These are phyloP conservation scores for Pegea sp. DNA, from an alignment of 23 tunicate species.

Conservation along the genomic window DNA sequence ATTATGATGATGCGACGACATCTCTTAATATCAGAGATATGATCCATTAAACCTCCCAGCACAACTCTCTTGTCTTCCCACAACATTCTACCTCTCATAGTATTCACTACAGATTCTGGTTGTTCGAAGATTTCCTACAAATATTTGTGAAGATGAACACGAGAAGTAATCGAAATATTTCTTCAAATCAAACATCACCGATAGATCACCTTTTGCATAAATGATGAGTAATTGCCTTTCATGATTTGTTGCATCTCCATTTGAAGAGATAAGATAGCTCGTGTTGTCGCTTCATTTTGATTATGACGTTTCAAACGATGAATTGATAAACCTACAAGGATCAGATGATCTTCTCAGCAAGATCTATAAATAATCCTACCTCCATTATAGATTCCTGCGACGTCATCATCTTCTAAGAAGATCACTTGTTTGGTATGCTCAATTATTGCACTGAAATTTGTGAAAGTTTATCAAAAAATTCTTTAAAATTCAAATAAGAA, in stretches of 20 bases:
- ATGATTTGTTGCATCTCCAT: slow-evolving; percentile 95
- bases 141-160: neutral
- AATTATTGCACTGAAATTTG: slow-evolving; percentile 90
- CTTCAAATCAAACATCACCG: neutral
- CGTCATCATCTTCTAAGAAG: slow-evolving; percentile 96
- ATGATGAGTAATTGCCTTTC: slow-evolving; percentile 81
- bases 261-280: slow-evolving; percentile 41
- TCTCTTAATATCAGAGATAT: slow-evolving; percentile 73
- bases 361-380: slow-evolving; percentile 12
- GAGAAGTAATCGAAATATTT: neutral
- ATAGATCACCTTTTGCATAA: slow-evolving; percentile 87
- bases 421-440: slow-evolving; percentile 96
- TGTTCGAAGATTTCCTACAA: slow-evolving; percentile 94
- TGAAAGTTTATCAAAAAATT: too few relatives aligned
- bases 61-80: slow-evolving; percentile 75
- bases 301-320: slow-evolving; percentile 73
- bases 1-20: slow-evolving; percentile 88
- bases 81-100: slow-evolving; percentile 91
- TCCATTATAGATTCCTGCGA: slow-evolving; percentile 81
- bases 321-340: slow-evolving; percentile 61
- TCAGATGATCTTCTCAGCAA: too few relatives aligned
- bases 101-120: slow-evolving; percentile 97
- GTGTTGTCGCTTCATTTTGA: slow-evolving; percentile 22
- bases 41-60: slow-evolving; percentile 92
- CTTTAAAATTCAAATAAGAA: too few relatives aligned